These are phyloP conservation scores for Gobio occitaniae DNA, from an alignment of 2,797 vertebrate species.

Conservation along the genomic window DNA sequence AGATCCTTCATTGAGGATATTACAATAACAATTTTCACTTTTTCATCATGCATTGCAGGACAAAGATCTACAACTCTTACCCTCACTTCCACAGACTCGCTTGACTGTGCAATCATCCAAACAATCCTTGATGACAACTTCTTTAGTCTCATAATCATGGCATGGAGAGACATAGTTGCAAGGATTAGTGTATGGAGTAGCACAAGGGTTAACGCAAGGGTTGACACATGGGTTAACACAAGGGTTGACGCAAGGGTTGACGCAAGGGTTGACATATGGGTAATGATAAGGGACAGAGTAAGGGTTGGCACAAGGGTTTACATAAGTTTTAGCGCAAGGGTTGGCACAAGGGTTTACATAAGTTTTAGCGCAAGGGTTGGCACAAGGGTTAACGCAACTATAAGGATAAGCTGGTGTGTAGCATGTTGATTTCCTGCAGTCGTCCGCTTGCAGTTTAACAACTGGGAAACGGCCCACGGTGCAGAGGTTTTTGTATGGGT, in stretches of 20 bases:
- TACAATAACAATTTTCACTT: background rate
- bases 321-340: too few species aligned
- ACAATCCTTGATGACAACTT: background rate
- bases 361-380: background rate
- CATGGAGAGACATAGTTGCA: background rate
- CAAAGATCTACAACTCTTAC: background rate
- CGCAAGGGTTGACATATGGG: background rate
- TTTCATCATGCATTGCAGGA: background rate
- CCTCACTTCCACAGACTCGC: background rate
- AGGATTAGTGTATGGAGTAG: background rate
- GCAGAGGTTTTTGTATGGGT: constrained; percentile 41
- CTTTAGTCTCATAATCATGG: background rate
- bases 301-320: too few species aligned
- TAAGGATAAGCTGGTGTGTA: background rate
- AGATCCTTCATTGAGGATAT: background rate
- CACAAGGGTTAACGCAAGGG: constrained; percentile 4
- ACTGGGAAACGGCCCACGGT: constrained; percentile 23
- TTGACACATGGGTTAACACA: background rate
- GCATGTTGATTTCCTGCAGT: background rate
- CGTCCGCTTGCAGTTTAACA: background rate
- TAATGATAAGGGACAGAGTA: too few species aligned
- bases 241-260: background rate
- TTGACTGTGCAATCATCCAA: background rate
- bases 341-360: background rate
- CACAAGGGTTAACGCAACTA: constrained; percentile 4